Base-by-base conservation (phyloP, 2,888 invertebrate genomes). In the Carpatolechia fugitivella region DNA sequence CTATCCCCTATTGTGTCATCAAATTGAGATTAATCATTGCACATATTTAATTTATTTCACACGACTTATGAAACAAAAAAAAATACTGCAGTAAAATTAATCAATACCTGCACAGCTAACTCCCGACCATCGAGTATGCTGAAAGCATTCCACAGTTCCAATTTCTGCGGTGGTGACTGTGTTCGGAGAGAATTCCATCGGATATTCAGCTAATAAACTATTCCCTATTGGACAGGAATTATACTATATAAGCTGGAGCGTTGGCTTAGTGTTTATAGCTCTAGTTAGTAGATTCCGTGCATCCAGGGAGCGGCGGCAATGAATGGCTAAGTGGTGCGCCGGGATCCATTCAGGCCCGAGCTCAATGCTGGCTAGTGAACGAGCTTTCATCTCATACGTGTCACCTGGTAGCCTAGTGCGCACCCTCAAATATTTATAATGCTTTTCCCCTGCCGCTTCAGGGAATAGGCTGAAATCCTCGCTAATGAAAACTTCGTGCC, bases 321-420 rank as follows among this genome's bases (percentile, higher is more conserved):
- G 85, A 85, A 88, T 84, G 77, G 74, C 67, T 75, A 73, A 83
- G 81, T 81, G 79, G 72, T 74, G 74, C 78, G 74, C 70, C 68
- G 74, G 67, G 73, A 68, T 66, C 73, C 73, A 80, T 83, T 80
- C 83, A 72, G 65, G 82, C 65, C 65, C 64, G 66, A 67, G 73
- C 76, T 78, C 74, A 78, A 78, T 80, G 75, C 73, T 74, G 80
- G 80, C 72, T 76, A 74, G 79, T 74, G 82, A 85, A 87, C 80
- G 58, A 66, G 73, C 75, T 74, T 82, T 78, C 78, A 79, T 66
- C 59, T 63, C 70, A 73, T 73, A 74, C 75, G 77, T 80, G 80
- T 85, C 81, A 86, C 85, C 85, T 74, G 78, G 76, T 86, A 80
- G 76, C 86, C 86, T 61, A 85, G 71, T 84, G 80, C 66, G 40